Evolutionary conservation across 2,888 invertebrate species (phyloP).

Genomic region (Lithophane socia): DNA sequence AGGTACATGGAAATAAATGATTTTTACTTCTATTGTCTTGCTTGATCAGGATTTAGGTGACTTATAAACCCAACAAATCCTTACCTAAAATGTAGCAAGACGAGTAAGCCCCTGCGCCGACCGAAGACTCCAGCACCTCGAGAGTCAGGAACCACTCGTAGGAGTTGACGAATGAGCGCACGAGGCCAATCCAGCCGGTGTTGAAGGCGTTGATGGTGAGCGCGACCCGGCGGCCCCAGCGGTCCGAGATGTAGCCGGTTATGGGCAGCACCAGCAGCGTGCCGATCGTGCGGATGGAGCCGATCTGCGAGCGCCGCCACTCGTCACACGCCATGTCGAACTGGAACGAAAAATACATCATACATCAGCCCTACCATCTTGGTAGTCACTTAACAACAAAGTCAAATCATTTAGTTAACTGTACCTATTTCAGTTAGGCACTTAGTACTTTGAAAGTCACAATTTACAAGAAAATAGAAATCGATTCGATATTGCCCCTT

Average conservation of each 20-base stretch:
- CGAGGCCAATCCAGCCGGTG: conserved; percentile 92
- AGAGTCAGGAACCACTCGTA: conserved; percentile 93
- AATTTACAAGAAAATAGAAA: too few relatives aligned
- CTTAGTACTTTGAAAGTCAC: too few relatives aligned
- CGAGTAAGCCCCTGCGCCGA: conserved; percentile 93
- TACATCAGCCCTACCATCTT: too few relatives aligned
- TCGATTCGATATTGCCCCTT: too few relatives aligned
- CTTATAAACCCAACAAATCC: conserved; percentile 3
- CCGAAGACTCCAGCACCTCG: conserved; percentile 93
- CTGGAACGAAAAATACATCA: conserved; percentile 76
- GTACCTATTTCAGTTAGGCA: too few relatives aligned
- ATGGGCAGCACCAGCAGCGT: conserved; percentile 93
- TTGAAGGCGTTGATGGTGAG: conserved; percentile 91
- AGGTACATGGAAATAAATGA: neutral
- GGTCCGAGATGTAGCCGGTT: conserved; percentile 94
- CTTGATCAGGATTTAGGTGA: neutral
- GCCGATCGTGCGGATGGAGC: conserved; percentile 93
- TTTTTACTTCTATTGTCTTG: neutral
- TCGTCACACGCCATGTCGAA: conserved; percentile 92
- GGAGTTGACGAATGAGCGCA: conserved; percentile 92
- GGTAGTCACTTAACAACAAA: too few relatives aligned
- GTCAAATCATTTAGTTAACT: too few relatives aligned
- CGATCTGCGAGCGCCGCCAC: conserved; percentile 94
- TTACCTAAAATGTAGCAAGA: conserved; percentile 94
- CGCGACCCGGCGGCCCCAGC: conserved; percentile 92